Percentiles rank a stretch among this genome's conserved stretches.
Conservation (phyloP, 2,113 vertebrate species). For the Lamprotornis superbus region DNA sequence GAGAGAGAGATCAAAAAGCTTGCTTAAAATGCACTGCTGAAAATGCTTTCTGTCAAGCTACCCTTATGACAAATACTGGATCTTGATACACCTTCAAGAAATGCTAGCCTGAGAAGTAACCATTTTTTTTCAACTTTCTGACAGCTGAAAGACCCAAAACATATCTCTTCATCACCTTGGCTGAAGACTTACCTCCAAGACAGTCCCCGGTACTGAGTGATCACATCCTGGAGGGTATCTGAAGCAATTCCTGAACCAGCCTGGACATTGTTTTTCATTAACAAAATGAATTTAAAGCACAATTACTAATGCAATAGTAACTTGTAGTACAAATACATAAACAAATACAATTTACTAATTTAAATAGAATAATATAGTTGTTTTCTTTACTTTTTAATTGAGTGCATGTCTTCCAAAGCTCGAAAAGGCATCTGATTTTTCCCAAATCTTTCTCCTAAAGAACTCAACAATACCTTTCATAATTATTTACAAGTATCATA, state of each 20-base stretch:
- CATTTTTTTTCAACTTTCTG: not conserved
- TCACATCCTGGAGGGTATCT: constrained; percentile 72
- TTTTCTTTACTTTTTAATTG: constrained; percentile 7
- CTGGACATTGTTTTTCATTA: constrained; percentile 67
- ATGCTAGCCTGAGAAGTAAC: not conserved
- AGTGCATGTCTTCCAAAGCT: not conserved
- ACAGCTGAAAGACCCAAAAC: not conserved
- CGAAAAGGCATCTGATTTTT: not conserved
- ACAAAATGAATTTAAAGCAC: not conserved
- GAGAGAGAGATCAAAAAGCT: not conserved
- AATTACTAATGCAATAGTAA: not conserved
- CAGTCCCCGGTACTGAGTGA: constrained; percentile 83
- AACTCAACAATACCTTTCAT: not conserved
- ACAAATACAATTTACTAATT: not conserved
- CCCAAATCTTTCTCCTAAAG: not conserved
- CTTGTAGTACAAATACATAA: not conserved
- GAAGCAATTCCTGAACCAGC: constrained; percentile 87
- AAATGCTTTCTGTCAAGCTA: not conserved
- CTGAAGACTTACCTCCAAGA: constrained; percentile 83
- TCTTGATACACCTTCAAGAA: not conserved
- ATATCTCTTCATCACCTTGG: not conserved
- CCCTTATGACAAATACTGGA: not conserved
- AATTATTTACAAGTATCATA: not conserved
- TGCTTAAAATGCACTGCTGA: not conserved
- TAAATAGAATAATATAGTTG: not conserved